Evolutionary conservation across 2,797 vertebrate species (phyloP).

Genomic region (Schizothorax lantsangensis): DNA sequence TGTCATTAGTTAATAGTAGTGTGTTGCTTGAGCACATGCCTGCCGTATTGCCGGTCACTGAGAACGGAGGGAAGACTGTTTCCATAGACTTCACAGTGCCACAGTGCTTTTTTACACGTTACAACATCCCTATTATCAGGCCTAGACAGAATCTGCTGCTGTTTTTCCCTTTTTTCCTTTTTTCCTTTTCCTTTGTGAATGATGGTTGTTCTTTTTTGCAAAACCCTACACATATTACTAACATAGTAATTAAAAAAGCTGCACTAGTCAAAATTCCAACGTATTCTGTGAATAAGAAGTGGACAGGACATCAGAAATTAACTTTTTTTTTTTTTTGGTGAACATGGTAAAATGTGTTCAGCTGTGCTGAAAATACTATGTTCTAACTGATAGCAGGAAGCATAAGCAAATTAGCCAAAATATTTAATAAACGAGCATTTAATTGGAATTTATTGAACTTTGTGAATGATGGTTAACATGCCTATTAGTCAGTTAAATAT

Average conservation of each 20-base stretch:
- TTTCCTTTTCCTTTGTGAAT: neutral
- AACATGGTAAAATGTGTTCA: neutral
- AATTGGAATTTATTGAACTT: neutral
- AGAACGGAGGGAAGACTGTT: neutral
- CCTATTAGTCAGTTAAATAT: neutral
- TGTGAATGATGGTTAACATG: neutral
- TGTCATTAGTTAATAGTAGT: conserved; percentile 78
- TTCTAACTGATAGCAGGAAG: neutral
- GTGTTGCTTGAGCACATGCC: conserved; percentile 57
- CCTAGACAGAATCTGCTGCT: neutral
- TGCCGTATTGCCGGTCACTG: conserved; percentile 49
- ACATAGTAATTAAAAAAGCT: conserved; percentile 18
- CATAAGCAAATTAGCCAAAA: neutral
- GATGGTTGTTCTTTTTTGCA: neutral
- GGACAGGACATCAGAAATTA: conserved; percentile 31
- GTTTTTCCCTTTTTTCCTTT: neutral
- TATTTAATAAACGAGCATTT: no score
- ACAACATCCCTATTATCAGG: neutral
- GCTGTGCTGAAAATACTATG: neutral
- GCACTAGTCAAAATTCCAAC: conserved; percentile 26
- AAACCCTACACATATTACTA: neutral
- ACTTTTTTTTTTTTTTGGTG: no score
- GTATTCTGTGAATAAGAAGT: conserved; percentile 50
- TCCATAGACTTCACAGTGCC: conserved; percentile 6
- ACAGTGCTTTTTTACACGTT: conserved; percentile 4